Percentiles rank a stretch among this genome's conserved stretches.
These are phyloP conservation scores for Pungitius pungitius DNA, from an alignment of 2,113 vertebrate genomes.

Conservation along the genomic window DNA sequence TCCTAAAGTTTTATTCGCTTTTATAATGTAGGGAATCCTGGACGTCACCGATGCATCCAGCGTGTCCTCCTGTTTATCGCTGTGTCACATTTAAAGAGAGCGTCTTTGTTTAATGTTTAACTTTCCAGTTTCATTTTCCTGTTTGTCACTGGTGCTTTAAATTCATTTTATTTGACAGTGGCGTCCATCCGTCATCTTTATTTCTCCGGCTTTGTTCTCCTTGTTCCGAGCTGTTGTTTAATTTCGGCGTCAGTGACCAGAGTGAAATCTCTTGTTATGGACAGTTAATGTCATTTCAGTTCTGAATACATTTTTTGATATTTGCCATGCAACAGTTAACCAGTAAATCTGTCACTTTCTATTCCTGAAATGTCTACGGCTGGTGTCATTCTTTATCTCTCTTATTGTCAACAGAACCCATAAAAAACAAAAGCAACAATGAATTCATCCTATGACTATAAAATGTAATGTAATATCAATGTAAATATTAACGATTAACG, in stretches of 20 bases:
- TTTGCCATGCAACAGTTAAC: neutral
- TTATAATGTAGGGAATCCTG: constrained; percentile 2
- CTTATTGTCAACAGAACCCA: neutral
- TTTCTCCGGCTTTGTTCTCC: neutral
- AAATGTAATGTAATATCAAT: neutral
- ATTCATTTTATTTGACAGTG: neutral
- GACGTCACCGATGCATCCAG: neutral
- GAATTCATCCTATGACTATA: neutral
- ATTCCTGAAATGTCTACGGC: neutral
- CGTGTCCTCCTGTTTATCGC: neutral
- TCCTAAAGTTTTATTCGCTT: neutral
- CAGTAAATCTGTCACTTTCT: neutral
- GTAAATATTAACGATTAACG: too few relatives aligned
- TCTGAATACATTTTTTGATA: neutral
- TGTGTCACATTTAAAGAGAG: neutral
- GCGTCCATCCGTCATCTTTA: neutral
- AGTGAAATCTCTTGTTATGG: neutral
- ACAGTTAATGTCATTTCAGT: neutral
- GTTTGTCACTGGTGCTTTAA: neutral
- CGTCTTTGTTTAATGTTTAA: neutral
- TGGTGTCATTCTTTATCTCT: neutral
- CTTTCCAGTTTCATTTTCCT: neutral
- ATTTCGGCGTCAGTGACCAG: neutral
- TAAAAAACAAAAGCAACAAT: neutral
- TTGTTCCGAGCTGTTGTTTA: neutral